Conservation (phyloP, 2,113 vertebrate genomes). For the Chaetops frenatus region DNA sequence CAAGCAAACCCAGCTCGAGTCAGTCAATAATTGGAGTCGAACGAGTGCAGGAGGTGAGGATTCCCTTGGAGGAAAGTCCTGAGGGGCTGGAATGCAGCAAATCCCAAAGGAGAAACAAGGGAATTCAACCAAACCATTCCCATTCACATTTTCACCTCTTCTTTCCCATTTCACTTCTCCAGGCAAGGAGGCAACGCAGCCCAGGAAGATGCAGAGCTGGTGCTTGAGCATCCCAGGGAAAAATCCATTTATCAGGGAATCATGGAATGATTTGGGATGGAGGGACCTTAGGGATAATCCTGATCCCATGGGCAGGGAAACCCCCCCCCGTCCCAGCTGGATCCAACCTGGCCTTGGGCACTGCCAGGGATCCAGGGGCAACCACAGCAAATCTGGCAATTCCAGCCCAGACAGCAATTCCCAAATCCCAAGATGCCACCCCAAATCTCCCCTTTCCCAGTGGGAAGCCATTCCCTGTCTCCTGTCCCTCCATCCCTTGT, state of each 20-base stretch:
- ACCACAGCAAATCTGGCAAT: neutral
- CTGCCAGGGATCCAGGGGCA: neutral
- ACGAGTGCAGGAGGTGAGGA: neutral
- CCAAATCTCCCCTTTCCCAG: neutral
- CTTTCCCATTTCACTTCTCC: neutral
- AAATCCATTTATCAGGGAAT: neutral
- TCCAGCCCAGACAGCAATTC: neutral
- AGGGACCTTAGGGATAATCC: neutral
- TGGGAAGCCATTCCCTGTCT: neutral
- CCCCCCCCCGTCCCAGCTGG: rapidly evolving
- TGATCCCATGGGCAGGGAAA: neutral
- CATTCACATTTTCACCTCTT: neutral
- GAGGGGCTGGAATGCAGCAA: neutral
- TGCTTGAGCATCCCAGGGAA: neutral
- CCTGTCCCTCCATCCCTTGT: neutral
- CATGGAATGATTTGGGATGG: neutral
- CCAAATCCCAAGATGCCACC: neutral
- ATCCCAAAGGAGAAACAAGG: neutral
- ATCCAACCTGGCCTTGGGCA: neutral
- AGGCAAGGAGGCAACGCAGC: neutral
- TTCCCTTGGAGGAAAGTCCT: neutral
- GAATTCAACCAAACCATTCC: neutral
- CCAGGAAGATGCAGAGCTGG: rapidly evolving
- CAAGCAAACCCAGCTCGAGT: rapidly evolving
- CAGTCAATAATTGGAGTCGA: neutral